phyloP scores from a whole-genome alignment of 2,797 vertebrate genomes.

The Synaphobranchus kaupii region DNA sequence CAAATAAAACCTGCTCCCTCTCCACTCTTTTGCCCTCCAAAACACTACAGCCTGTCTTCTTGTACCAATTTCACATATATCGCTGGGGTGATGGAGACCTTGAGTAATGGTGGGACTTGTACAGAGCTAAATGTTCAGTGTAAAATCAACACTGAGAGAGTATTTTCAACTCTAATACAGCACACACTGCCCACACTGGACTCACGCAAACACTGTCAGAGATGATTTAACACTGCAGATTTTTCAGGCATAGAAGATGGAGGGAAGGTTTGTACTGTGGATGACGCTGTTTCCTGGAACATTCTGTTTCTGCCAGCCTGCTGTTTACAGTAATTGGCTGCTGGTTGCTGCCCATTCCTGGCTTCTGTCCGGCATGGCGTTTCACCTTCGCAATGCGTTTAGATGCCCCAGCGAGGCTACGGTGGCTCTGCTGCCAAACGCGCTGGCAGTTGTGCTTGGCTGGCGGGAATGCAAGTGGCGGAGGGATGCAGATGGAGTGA shows the following conservation, averaged over 20 bases:
- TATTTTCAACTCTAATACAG: not conserved
- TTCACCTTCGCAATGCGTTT: slow-evolving; percentile 21
- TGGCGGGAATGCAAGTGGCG: not conserved
- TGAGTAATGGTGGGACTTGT: not conserved
- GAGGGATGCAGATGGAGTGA: not conserved
- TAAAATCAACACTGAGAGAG: too few species aligned
- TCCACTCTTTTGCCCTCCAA: not conserved
- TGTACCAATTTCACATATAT: not conserved
- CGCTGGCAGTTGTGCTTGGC: not conserved
- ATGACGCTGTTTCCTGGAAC: slow-evolving; percentile 1
- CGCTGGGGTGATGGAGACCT: too few species aligned
- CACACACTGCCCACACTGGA: too few species aligned
- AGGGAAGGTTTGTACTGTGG: not conserved
- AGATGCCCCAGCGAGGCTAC: not conserved
- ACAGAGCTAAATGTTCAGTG: not conserved
- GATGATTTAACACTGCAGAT: not conserved
- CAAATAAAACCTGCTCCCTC: not conserved
- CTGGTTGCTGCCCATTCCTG: not conserved
- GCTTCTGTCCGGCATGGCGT: not conserved
- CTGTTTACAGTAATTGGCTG: slow-evolving; percentile 9
- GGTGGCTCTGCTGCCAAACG: not conserved
- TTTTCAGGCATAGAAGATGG: not conserved
- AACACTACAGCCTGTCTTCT: not conserved
- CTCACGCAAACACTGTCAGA: not conserved
- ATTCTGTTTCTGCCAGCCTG: slow-evolving; percentile 11